Conservation (phyloP, 2,113 vertebrate species). For the Serilophus lunatus region DNA sequence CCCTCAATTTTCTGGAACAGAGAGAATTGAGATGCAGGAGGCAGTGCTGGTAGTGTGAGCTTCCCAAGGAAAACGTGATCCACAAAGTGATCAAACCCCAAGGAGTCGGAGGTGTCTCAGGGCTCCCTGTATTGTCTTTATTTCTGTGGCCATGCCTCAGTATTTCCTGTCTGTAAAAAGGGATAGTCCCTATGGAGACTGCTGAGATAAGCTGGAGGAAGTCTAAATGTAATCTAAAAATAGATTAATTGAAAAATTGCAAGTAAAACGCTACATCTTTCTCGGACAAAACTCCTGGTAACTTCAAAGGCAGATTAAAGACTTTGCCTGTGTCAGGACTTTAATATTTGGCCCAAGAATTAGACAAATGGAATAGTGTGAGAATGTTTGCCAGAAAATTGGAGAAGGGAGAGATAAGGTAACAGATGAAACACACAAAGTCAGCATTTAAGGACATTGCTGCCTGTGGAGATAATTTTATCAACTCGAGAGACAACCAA, state of each 20-base stretch:
- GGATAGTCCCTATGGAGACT: not conserved
- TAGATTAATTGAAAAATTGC: not conserved
- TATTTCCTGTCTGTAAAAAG: not conserved
- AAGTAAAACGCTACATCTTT: not conserved
- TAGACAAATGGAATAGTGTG: not conserved
- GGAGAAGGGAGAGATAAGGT: constrained; percentile 30
- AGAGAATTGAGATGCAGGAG: not conserved
- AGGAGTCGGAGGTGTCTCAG: not conserved
- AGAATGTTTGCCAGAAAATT: constrained; percentile 13
- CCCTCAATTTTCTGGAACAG: not conserved
- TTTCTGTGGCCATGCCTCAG: not conserved
- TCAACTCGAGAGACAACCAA: not conserved
- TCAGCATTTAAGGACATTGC: constrained; percentile 42
- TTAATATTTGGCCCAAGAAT: not conserved
- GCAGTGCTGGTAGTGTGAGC: not conserved
- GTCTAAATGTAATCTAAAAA: not conserved
- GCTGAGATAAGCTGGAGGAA: not conserved
- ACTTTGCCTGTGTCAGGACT: constrained; percentile 27
- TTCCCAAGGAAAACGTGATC: not conserved
- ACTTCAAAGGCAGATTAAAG: constrained; percentile 41
- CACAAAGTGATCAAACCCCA: not conserved
- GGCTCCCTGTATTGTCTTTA: fast-evolving
- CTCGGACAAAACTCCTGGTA: not conserved
- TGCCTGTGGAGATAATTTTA: constrained; percentile 40
- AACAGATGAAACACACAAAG: constrained; percentile 21